Evolutionary conservation across 2,113 vertebrate species (phyloP).

Genomic region (Actenoides hombroni): DNA sequence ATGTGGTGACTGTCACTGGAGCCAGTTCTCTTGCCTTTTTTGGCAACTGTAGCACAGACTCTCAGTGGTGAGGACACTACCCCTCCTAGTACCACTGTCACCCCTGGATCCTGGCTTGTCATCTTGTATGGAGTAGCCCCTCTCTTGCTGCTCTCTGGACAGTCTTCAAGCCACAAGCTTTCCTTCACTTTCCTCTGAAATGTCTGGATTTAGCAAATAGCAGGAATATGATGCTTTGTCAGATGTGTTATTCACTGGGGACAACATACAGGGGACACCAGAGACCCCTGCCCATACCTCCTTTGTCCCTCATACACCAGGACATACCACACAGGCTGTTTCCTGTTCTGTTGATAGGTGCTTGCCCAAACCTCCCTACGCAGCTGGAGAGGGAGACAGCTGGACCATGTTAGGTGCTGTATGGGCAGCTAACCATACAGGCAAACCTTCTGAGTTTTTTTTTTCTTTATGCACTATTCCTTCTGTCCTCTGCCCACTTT

Average conservation of each 20-base stretch:
- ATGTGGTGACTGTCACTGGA: background rate
- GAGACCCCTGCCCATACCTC: background rate
- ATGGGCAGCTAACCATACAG: background rate
- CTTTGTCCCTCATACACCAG: background rate
- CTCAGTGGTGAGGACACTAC: background rate
- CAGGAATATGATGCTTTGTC: background rate
- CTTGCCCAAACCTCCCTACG: background rate
- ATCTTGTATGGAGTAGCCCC: background rate
- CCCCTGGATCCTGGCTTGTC: background rate
- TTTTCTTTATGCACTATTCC: background rate
- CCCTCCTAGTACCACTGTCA: background rate
- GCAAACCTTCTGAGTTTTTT: background rate
- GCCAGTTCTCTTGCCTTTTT: background rate
- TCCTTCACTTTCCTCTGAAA: background rate
- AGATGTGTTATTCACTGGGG: background rate
- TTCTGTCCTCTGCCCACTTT: background rate
- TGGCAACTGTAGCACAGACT: background rate
- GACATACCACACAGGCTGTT: background rate
- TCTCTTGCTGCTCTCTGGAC: background rate
- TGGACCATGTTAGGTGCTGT: background rate
- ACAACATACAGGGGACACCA: background rate
- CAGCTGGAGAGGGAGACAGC: background rate
- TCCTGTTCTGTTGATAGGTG: background rate
- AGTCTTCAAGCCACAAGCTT: background rate
- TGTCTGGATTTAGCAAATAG: background rate